Base-by-base conservation (phyloP, 2,888 invertebrate species). In the Andrena haemorrhoa region DNA sequence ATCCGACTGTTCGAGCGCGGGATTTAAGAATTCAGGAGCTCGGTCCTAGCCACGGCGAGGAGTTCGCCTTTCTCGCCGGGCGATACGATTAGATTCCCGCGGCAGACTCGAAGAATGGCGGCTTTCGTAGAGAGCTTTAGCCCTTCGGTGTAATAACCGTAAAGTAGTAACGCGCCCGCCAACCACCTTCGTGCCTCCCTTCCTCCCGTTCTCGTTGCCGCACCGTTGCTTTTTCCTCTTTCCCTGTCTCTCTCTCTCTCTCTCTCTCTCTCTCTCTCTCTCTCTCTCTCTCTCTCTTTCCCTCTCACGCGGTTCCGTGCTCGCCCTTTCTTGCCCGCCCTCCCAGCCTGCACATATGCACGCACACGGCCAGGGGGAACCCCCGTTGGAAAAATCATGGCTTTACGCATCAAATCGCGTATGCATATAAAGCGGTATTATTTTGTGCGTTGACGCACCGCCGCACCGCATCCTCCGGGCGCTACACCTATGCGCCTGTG, bases 401-500 rank as follows among this genome's bases (percentile, higher is more conserved):
- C 89, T 92, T 92, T 91, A 90, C 91, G 93, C 92, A 91, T 92
- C 90, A 91, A 91, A 91, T 91, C 91, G 90, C 91, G 91, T 92
- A 92, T 92, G 92, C 92, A 93, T 92, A 92, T 93, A 93, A 93
- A 92, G 90, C 90, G 90, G 89, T 88, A 91, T 92, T 93, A 93
- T 92, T 92, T 91, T 90, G 89, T 89, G 86, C 86, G 87, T 87
- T 85, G 86, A 88, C 87, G 87, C 86, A 87, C 74, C 87, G 79
- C 72, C 84, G 85, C 41, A 88, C 85, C 82, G 77, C 82, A 77
- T 47, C 77, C 75, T 26, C 20, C 23, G 83, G 71, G 74, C 82
- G 78, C 71, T 85, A 68, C 76, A 75, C 71, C 74, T 71, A 79
- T 23, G n/a, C 49, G 4, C 47, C 33, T 31, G 35, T 53, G 51